Conservation (phyloP, 1,140 invertebrate genomes). For the Apis mellifera region DNA sequence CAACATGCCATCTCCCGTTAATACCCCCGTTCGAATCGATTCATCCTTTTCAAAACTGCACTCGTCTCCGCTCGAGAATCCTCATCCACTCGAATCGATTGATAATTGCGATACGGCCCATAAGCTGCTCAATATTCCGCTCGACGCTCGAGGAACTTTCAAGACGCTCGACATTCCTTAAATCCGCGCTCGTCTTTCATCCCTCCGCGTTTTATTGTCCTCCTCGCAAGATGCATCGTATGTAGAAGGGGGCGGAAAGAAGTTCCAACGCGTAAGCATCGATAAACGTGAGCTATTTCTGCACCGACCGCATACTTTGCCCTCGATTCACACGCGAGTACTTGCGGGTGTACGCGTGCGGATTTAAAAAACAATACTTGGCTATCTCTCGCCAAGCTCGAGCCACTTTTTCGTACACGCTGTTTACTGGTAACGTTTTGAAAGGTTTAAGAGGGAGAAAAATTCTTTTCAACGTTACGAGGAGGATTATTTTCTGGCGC, state of each 20-base stretch:
- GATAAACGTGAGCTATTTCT: slow-evolving; percentile 49
- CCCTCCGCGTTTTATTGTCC: slow-evolving; percentile 23
- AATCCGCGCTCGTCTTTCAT: slow-evolving; percentile 28
- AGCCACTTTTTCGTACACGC: neutral
- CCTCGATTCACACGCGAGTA: slow-evolving; percentile 22
- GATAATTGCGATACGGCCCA: slow-evolving; percentile 10
- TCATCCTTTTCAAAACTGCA: neutral
- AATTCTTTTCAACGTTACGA: neutral
- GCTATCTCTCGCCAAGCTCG: neutral
- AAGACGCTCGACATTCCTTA: slow-evolving; percentile 6
- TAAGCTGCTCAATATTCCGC: slow-evolving; percentile 13
- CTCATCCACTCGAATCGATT: neutral
- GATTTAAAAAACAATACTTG: slow-evolving; percentile 23
- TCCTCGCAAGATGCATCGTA: neutral
- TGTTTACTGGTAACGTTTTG: neutral
- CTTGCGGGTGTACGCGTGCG: neutral
- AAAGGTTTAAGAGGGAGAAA: neutral
- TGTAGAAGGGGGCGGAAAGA: neutral
- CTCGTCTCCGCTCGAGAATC: neutral
- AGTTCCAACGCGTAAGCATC: slow-evolving; percentile 14
- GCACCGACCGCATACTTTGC: neutral
- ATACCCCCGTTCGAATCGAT: neutral
- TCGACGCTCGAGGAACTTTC: neutral
- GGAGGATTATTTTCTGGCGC: neutral
- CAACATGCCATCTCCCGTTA: neutral